Evolutionary conservation across 2,797 vertebrate species (phyloP), one percentile per base, ranked within the genome.

Genomic region (Natrix natrix): DNA sequence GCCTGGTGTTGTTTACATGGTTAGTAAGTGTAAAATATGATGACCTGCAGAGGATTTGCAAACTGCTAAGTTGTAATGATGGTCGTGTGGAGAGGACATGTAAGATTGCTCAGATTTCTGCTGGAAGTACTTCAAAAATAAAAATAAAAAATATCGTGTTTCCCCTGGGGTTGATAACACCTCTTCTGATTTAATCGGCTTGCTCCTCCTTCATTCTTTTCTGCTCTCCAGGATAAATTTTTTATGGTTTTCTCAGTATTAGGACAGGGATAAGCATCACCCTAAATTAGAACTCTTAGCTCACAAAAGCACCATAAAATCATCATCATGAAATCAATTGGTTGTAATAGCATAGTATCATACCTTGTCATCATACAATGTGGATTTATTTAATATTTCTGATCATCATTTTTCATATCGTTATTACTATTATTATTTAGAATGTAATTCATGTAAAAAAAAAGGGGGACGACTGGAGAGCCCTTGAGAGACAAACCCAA

Each of bases 131-230:
- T 97, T 97, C 94, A 97, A 96, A 98, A 96, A 90, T 97, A 96
- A 97, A 97, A 94, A 63, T 3, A 60, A 61, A n/a, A 28, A 63
- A 32, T 95, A 96, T 86, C 78, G 95, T 94, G 86, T 93, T 97
- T 96, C 96, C 94, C 96, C 96, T 94, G 96, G 94, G 95, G 94
- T 95, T 97, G 97, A 95, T 94, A 96, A 97, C 63, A 95, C 92
- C 94, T 97, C 94, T 97, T 97, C 93, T 97, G 96, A 97, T 95
- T 97, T 97, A 97, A 97, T 98, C 97, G 97, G 94, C 96, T 97
- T 97, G 95, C 91, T 94, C 93, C 93, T 91, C 93, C 93, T 93
- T 16, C 56, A 86, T 88, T 91, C 57, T 91, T 97, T 97, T 95
- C 95, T 95, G 93, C 94, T 96, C 94, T 96, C 95, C 96, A 95